phyloP scores from a whole-genome alignment of 2,888 invertebrate species.

The Noctuana brunneofusca region DNA sequence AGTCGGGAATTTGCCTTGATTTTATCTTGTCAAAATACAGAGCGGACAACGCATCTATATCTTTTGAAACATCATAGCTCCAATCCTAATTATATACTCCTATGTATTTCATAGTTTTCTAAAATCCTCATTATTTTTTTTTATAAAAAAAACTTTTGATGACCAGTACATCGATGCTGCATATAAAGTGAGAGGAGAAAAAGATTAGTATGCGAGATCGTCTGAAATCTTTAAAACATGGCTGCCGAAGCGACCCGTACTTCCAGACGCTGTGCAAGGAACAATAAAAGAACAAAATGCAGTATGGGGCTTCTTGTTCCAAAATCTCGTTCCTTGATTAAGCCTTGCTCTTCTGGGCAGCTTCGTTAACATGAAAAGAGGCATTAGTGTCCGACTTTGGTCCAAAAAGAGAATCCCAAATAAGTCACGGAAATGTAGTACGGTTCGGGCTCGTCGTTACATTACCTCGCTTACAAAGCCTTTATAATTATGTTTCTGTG shows the following conservation, averaged over 20 bases:
- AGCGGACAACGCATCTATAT: too few species aligned
- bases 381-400: conserved; percentile 36
- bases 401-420: conserved; percentile 37
- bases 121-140: too few species aligned
- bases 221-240: neutral
- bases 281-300: conserved; percentile 18
- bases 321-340: conserved; percentile 29
- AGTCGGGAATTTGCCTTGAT: too few species aligned
- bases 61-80: too few species aligned
- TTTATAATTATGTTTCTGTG: too few species aligned
- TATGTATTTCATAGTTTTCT: too few species aligned
- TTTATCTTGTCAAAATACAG: too few species aligned
- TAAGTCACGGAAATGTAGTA: conserved; percentile 30
- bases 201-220: too few species aligned
- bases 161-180: too few species aligned
- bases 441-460: neutral
- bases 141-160: too few species aligned
- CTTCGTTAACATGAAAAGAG: conserved; percentile 37
- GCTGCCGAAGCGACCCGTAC: neutral
- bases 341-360: conserved; percentile 15
- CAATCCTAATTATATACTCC: too few species aligned
- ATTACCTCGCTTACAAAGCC: conserved; percentile 1
- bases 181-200: too few species aligned
- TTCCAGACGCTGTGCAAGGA: neutral
- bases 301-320: conserved; percentile 11